These are phyloP conservation scores for Prionace glauca DNA, from an alignment of 2,797 vertebrate genomes.

Conservation along the genomic window DNA sequence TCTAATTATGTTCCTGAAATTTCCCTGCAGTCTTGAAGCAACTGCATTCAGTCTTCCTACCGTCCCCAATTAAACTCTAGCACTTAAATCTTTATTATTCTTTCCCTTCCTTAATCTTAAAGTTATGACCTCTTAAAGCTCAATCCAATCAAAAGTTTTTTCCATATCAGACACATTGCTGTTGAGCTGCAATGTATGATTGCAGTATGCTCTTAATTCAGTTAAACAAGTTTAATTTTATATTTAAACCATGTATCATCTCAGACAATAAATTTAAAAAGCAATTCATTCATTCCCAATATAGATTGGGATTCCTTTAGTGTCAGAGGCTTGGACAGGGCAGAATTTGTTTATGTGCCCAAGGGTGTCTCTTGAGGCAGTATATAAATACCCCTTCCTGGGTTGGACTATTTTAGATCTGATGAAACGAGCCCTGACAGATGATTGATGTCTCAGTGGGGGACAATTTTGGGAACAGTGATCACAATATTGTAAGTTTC, in stretches of 20 bases:
- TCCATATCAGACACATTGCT: not conserved
- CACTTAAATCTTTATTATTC: constrained; percentile 30
- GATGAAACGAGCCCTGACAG: no score
- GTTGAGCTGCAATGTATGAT: not conserved
- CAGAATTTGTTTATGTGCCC: no score
- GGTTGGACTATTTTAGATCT: no score
- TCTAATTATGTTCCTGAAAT: constrained; percentile 23
- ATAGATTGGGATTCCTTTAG: no score
- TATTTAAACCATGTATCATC: not conserved
- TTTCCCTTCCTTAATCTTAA: not conserved
- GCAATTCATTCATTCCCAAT: not conserved
- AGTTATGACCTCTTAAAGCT: not conserved
- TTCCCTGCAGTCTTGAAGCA: constrained; percentile 9
- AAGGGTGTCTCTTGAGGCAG: no score
- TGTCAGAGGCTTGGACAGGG: no score
- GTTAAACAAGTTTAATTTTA: not conserved
- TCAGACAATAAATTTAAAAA: not conserved
- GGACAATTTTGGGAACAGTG: no score
- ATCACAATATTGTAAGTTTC: no score
- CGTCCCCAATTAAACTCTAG: constrained; percentile 18
- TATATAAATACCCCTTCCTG: no score
- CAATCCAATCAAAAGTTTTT: not conserved
- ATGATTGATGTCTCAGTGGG: no score
- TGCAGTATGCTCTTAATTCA: not conserved
- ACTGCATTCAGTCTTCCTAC: constrained; percentile 4